Evolutionary conservation across 2,113 vertebrate genomes (phyloP).

Genomic region (Coptodon bakossiorum): DNA sequence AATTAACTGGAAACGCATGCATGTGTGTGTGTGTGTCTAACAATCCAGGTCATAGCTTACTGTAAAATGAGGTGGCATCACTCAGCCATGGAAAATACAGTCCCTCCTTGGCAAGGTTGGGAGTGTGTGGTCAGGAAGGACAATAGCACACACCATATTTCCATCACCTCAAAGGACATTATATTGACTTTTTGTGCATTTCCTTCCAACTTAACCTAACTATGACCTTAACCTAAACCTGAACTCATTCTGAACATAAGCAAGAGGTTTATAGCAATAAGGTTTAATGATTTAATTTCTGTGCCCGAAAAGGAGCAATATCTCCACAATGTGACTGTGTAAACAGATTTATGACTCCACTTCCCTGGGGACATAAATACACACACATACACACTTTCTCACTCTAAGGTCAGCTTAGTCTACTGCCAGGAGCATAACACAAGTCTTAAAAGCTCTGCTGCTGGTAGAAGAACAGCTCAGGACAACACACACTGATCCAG

Average conservation of each 20-base stretch:
- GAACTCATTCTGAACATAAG: not conserved
- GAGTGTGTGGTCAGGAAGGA: constrained; percentile 18
- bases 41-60: not conserved
- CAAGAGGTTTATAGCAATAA: not conserved
- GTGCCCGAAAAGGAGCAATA: not conserved
- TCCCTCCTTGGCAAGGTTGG: not conserved
- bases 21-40: not conserved
- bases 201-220: not conserved
- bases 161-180: not conserved
- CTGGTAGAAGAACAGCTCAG: not conserved
- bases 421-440: constrained; percentile 5
- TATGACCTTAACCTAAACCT: not conserved
- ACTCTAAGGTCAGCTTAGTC: not conserved
- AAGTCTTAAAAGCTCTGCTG: constrained; percentile 29
- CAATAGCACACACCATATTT: not conserved
- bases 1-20: not conserved
- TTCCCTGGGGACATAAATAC: not conserved
- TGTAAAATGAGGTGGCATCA: not conserved
- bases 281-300: not conserved
- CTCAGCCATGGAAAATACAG: constrained; percentile 8
- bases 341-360: not conserved
- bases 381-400: not conserved
- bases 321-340: not conserved
- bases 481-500: not conserved
- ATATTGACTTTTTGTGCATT: not conserved